Conservation (phyloP, 2,797 vertebrate genomes). For the Cirrhinus molitorella region DNA sequence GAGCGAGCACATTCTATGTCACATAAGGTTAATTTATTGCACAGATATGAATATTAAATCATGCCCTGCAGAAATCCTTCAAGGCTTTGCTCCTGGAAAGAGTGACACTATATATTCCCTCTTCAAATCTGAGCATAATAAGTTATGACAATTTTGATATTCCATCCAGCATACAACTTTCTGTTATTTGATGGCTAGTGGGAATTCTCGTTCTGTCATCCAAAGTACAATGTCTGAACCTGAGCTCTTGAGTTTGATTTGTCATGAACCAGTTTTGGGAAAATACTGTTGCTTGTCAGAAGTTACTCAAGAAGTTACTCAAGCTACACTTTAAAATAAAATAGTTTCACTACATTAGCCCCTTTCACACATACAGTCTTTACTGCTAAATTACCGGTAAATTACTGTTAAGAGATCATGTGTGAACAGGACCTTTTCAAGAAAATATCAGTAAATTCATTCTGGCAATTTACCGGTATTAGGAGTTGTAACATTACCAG, state of each 20-base stretch:
- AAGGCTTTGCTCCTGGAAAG: constrained; percentile 26
- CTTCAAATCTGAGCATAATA: constrained; percentile 37
- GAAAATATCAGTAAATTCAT: too few relatives aligned
- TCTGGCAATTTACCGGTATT: too few relatives aligned
- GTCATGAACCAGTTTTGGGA: not conserved
- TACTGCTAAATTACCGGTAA: too few relatives aligned
- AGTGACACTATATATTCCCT: constrained; percentile 11
- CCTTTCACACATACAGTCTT: too few relatives aligned
- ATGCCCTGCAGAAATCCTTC: constrained; percentile 15
- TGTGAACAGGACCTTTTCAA: too few relatives aligned
- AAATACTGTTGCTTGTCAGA: not conserved
- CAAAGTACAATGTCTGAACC: constrained; percentile 18
- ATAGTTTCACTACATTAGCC: not conserved
- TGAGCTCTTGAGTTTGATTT: constrained; percentile 27
- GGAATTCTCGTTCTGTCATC: constrained; percentile 17
- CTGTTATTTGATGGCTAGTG: constrained; percentile 24
- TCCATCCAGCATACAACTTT: not conserved
- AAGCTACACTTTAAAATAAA: not conserved
- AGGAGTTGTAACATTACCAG: too few relatives aligned
- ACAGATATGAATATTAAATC: constrained; percentile 28
- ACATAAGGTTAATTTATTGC: constrained; percentile 45
- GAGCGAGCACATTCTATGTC: not conserved
- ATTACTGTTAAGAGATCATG: too few relatives aligned
- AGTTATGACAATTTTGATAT: constrained; percentile 27
- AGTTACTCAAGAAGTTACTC: not conserved